A percentile compares a stretch with the other conserved stretches of the same genome.
Evolutionary conservation across 2,797 vertebrate species (phyloP).

Genomic region (Gymnothorax javanicus): DNA sequence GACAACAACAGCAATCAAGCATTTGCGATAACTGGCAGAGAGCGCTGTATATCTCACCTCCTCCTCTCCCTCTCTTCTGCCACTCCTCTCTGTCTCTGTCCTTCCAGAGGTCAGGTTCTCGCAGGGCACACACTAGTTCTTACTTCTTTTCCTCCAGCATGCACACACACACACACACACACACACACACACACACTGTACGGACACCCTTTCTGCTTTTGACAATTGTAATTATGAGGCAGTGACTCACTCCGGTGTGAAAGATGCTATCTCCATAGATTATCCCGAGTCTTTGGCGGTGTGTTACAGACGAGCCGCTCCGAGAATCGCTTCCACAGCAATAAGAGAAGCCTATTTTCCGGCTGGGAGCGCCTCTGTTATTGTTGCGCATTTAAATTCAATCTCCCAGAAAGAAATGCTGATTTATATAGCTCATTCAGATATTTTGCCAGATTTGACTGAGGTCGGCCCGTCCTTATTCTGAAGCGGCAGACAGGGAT

Average conservation of each 20-base stretch:
- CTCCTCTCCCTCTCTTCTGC: neutral
- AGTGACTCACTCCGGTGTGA: neutral
- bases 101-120: neutral
- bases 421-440: neutral
- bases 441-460: neutral
- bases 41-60: too few species aligned
- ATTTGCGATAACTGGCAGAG: too few species aligned
- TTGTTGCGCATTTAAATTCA: slow-evolving; percentile 1
- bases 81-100: neutral
- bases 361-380: neutral
- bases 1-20: too few species aligned
- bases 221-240: neutral
- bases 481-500: neutral
- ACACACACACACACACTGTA: neutral
- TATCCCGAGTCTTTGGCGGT: neutral
- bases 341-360: slow-evolving; percentile 3
- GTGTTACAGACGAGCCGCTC: neutral
- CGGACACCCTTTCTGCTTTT: neutral
- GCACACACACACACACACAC: too few species aligned
- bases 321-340: neutral
- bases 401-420: neutral
- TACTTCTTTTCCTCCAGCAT: neutral
- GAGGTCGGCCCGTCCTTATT: neutral
- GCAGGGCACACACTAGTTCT: neutral
- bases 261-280: neutral